Conservation (phyloP, 2,888 invertebrate species). For the Barypeithes pellucidus region DNA sequence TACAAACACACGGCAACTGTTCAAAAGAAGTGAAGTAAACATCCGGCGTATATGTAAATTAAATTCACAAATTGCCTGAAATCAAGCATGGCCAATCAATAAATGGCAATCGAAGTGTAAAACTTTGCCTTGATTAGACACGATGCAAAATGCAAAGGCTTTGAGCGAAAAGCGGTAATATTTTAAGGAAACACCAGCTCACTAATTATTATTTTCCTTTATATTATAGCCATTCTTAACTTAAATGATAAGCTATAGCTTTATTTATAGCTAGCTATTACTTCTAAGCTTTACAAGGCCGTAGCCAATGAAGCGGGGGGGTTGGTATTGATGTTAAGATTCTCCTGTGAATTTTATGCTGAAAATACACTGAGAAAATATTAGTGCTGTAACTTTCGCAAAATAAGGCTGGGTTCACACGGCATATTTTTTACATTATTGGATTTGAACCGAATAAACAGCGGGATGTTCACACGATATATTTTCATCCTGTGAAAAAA, state of each 20-base stretch:
- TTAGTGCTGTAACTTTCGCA: too few relatives aligned
- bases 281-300: too few relatives aligned
- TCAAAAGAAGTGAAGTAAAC: conserved; percentile 47
- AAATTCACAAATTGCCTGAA: conserved; percentile 59
- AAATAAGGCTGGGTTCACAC: too few relatives aligned
- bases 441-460: too few relatives aligned
- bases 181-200: conserved; percentile 33
- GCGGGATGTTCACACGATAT: too few relatives aligned
- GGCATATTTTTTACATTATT: too few relatives aligned
- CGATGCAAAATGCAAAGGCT: conserved; percentile 45
- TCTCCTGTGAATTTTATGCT: too few relatives aligned
- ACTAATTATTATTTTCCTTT: conserved; percentile 30
- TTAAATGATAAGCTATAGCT: background rate
- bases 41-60: conserved; percentile 55
- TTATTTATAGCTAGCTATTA: background rate
- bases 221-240: conserved; percentile 15
- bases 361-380: too few relatives aligned
- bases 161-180: conserved; percentile 37
- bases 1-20: conserved; percentile 32
- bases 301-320: too few relatives aligned
- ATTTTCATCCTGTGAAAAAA: too few relatives aligned
- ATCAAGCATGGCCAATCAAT: conserved; percentile 60
- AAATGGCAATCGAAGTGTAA: conserved; percentile 61
- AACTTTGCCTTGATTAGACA: conserved; percentile 55
- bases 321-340: too few relatives aligned